Evolutionary conservation across 2,797 vertebrate genomes (phyloP).

Genomic region (Thaleichthys pacificus): DNA sequence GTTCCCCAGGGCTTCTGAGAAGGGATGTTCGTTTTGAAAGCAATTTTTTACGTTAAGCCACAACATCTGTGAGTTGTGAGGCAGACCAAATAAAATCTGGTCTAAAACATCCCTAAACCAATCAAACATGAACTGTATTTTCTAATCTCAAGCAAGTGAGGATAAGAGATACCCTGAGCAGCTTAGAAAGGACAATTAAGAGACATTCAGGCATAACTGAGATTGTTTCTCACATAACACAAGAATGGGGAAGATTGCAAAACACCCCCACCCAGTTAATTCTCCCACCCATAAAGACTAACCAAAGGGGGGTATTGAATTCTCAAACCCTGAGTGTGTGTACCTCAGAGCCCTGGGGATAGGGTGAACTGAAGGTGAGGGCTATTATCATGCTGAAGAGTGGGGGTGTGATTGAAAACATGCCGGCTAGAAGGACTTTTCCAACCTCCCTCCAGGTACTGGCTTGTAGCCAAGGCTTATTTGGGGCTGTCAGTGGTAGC

Average conservation of each 20-base stretch:
- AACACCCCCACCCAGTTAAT: not conserved
- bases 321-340: slow-evolving; percentile 20
- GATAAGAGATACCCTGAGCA: slow-evolving; percentile 7
- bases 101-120: slow-evolving; percentile 16
- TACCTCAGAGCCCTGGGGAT: slow-evolving; percentile 7
- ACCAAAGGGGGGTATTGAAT: slow-evolving; percentile 13
- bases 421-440: not conserved
- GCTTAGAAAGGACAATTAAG: slow-evolving; percentile 9
- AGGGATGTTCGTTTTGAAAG: slow-evolving; percentile 49
- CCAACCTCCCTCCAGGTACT: not conserved
- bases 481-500: not conserved
- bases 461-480: slow-evolving; percentile 2
- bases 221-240: not conserved
- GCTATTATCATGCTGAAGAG: slow-evolving; percentile 17
- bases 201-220: not conserved
- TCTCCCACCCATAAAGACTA: slow-evolving; percentile 2
- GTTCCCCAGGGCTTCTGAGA: slow-evolving; percentile 33
- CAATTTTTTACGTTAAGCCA: slow-evolving; percentile 31
- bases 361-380: slow-evolving; percentile 40
- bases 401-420: not conserved
- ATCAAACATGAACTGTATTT: slow-evolving; percentile 24
- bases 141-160: slow-evolving; percentile 27
- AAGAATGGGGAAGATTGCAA: not conserved
- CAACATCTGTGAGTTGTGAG: slow-evolving; percentile 42
- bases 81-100: slow-evolving; percentile 31